These are phyloP conservation scores for Tholera decimalis DNA, from an alignment of 2,888 invertebrate species.

Conservation along the genomic window DNA sequence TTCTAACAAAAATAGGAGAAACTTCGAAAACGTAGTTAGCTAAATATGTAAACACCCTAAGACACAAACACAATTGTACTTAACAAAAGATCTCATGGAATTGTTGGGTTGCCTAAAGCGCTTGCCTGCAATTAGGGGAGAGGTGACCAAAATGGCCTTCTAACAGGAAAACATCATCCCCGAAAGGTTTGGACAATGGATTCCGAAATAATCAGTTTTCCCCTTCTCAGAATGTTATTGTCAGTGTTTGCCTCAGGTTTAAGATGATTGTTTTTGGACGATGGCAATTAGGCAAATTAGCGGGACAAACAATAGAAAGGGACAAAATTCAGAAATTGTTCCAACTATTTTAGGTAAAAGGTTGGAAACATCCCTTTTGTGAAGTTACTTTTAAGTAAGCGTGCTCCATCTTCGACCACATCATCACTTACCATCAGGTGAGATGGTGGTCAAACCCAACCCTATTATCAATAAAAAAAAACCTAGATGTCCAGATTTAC, in stretches of 20 bases:
- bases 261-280: constrained; percentile 71
- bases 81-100: constrained; percentile 60
- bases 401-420: too few relatives aligned
- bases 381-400: too few relatives aligned
- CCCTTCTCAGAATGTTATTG: constrained; percentile 71
- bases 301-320: constrained; percentile 17
- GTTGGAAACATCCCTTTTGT: neutral
- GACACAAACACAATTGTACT: constrained; percentile 31
- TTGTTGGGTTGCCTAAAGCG: constrained; percentile 74
- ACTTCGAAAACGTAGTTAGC: neutral
- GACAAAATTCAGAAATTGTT: constrained; percentile 24
- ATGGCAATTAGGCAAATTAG: constrained; percentile 60
- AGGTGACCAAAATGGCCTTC: constrained; percentile 74
- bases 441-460: too few relatives aligned
- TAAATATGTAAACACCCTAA: constrained; percentile 16
- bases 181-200: constrained; percentile 76
- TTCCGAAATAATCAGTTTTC: constrained; percentile 76
- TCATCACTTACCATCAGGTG: too few relatives aligned
- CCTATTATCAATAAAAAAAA: too few relatives aligned
- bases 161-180: constrained; percentile 79
- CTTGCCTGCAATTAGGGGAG: constrained; percentile 80
- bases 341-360: constrained; percentile 1
- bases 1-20: neutral
- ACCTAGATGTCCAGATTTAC: constrained; percentile 10
- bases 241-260: constrained; percentile 73